A percentile compares a stretch with the other conserved stretches of the same genome.
Conservation (phyloP, 2,797 vertebrate species). For the Sebastes wilsoni region DNA sequence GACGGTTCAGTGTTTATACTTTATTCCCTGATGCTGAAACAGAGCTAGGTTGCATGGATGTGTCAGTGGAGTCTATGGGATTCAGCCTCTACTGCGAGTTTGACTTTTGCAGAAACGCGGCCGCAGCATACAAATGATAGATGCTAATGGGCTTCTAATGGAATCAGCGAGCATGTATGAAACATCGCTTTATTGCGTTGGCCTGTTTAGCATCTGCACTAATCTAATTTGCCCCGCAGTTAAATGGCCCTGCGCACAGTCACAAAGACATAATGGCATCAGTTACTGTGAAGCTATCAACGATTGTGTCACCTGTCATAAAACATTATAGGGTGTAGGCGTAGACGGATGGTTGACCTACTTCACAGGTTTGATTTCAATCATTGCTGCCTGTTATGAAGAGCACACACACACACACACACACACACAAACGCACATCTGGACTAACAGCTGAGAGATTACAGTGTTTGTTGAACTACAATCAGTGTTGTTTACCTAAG, state of each 20-base stretch:
- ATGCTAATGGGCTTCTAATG: constrained; percentile 41
- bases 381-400: constrained; percentile 5
- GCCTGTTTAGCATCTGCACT: constrained; percentile 45
- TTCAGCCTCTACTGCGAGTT: background rate
- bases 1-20: background rate
- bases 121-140: constrained; percentile 11
- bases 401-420: background rate
- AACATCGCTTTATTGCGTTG: constrained; percentile 50
- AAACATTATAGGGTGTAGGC: constrained; percentile 39
- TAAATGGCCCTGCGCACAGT: constrained; percentile 45
- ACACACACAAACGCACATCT: background rate
- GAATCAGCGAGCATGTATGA: constrained; percentile 55
- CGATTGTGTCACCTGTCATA: constrained; percentile 24
- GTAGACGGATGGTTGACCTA: constrained; percentile 37
- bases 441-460: constrained; percentile 22
- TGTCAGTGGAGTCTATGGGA: background rate
- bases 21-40: constrained; percentile 8
- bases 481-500: constrained; percentile 8
- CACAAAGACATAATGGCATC: constrained; percentile 39
- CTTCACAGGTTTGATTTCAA: constrained; percentile 36
- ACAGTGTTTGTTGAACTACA: constrained; percentile 15
- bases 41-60: background rate
- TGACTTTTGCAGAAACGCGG: background rate
- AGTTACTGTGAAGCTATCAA: constrained; percentile 31
- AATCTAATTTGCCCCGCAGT: constrained; percentile 57